Evolutionary conservation across 2,113 vertebrate genomes (phyloP).

Genomic region (Rhipidura dahli): DNA sequence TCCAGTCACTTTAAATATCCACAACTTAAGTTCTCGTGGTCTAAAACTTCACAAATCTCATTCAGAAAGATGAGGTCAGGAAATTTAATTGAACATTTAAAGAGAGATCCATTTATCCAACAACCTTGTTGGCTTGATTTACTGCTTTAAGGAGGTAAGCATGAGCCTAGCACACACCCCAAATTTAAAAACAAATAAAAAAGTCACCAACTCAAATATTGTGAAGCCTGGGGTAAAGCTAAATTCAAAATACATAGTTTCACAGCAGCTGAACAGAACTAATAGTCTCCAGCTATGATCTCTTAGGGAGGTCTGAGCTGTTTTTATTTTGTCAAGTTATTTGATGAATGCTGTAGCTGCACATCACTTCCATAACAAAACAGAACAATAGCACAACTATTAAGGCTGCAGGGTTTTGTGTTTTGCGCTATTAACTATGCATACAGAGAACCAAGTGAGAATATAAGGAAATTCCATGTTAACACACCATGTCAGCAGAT

Average conservation of each 20-base stretch:
- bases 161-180: background rate
- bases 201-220: background rate
- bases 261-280: background rate
- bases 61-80: background rate
- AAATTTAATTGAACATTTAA: background rate
- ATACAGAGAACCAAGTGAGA: background rate
- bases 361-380: background rate
- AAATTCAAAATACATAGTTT: background rate
- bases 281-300: background rate
- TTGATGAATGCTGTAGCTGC: background rate
- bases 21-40: background rate
- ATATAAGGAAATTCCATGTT: background rate
- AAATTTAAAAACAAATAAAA: background rate
- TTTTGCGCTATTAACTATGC: background rate
- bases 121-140: background rate
- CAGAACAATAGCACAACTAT: background rate
- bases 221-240: background rate
- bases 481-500: slow-evolving; percentile 53
- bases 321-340: background rate
- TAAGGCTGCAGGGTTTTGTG: background rate
- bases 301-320: background rate
- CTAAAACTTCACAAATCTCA: background rate
- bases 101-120: background rate
- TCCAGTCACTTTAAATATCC: background rate
- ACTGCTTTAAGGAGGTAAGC: background rate